These are phyloP conservation scores for Epsilonema sp. DNA, from an alignment of 2,888 invertebrate genomes.

Conservation along the genomic window DNA sequence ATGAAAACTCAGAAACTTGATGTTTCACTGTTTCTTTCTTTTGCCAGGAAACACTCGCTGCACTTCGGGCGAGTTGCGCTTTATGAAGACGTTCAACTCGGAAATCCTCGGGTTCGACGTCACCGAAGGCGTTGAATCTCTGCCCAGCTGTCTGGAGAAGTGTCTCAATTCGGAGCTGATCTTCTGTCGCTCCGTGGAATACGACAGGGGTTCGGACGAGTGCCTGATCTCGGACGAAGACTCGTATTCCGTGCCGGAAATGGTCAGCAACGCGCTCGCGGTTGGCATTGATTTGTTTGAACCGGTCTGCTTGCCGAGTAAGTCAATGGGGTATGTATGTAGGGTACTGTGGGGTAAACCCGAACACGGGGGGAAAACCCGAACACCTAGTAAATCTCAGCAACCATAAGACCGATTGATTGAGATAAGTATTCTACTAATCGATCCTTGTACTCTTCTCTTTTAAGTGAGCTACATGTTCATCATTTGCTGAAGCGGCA, in stretches of 20 bases:
- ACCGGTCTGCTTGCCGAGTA: slow-evolving; percentile 18
- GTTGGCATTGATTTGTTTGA: slow-evolving; percentile 19
- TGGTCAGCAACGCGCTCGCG: slow-evolving; percentile 14
- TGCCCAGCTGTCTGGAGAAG: background rate
- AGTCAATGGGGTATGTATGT: no score
- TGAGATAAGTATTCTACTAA: no score
- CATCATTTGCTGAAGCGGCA: no score
- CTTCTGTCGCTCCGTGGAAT: slow-evolving; percentile 8
- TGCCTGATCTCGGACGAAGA: slow-evolving; percentile 20
- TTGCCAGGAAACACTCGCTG: background rate
- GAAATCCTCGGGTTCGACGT: background rate
- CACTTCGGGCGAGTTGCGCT: background rate
- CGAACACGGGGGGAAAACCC: no score
- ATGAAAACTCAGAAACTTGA: no score
- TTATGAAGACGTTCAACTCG: slow-evolving; percentile 1
- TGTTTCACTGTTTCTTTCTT: no score
- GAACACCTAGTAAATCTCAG: no score
- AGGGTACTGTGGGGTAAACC: no score
- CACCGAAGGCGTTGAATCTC: background rate
- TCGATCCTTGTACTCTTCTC: no score
- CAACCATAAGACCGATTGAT: no score
- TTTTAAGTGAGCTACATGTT: no score
- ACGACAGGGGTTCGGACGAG: slow-evolving; percentile 15
- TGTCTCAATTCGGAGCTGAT: background rate
- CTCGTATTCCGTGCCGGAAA: slow-evolving; percentile 9